Evolutionary conservation across 2,113 vertebrate species (phyloP), one percentile per base, ranked within the genome.

Genomic region (Saiga tatarica): DNA sequence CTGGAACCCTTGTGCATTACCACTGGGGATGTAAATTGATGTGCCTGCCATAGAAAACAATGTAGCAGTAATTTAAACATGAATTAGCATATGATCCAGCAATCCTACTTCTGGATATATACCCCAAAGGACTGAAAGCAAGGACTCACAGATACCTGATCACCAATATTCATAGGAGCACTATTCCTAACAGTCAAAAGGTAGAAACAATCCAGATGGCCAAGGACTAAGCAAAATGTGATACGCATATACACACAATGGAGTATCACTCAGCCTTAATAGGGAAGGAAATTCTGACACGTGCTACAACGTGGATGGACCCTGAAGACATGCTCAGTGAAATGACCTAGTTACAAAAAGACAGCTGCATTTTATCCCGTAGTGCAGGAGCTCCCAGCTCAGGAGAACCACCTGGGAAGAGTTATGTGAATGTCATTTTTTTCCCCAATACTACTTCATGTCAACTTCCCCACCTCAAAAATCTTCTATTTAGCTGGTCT

Each of bases 211-310:
- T 17, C 55, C 76, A 82, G 55, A 55, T 12, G 36, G 53, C 10
- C 14, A 67, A n/a, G 9, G 15, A 81, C 36, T 53, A 8, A 55
- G 55, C 59, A 55, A 55, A 62, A 87, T 8, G 42, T 52, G 13
- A 17, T 13, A 81, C 0, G 0, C 47, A 17, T 16, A 12, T 16
- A 42, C 25, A 42, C 2, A 62, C n/a, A 33, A 16, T 13, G 13
- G 55, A 52, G 59, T 62, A 78, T 25, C 52, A 62, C 30, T 62
- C 55, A 62, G 52, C 17, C 19, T 62, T 86, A 78, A 62, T 52
- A 78, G 36, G 25, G 39, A 79, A 57, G 52, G 52, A 87, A 36
- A 52, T 52, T 60, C 55, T 39, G 42, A 7, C 17, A 30, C 3
- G 25, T 30, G 55, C 13, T 28, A 16, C n/a, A 23, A 50, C 14